A percentile compares a stretch with the other conserved stretches of the same genome.
Evolutionary conservation across 2,888 invertebrate genomes (phyloP).

Genomic region (Baronia brevicornis): DNA sequence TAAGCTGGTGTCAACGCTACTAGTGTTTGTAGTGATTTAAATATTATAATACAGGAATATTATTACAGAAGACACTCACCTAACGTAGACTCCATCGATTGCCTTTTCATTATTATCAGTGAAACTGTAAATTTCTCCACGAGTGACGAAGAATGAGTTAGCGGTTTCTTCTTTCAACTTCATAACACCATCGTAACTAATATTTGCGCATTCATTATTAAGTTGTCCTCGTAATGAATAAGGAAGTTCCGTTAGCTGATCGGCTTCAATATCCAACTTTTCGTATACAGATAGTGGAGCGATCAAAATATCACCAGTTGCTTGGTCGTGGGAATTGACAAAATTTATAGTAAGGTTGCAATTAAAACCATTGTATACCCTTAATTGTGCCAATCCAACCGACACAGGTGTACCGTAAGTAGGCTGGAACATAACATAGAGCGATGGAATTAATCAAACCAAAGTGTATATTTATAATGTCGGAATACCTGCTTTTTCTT

Average conservation of each 20-base stretch:
- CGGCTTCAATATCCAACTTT: slow-evolving; percentile 44
- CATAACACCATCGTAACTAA: slow-evolving; percentile 35
- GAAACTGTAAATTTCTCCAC: slow-evolving; percentile 39
- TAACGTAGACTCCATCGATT: slow-evolving; percentile 50
- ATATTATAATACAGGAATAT: background rate
- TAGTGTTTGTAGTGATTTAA: too few relatives aligned
- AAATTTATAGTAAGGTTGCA: slow-evolving; percentile 66
- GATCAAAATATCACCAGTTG: slow-evolving; percentile 24
- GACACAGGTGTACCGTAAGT: slow-evolving; percentile 77
- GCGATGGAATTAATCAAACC: slow-evolving; percentile 3
- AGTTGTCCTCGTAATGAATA: slow-evolving; percentile 46
- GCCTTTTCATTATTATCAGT: slow-evolving; percentile 62
- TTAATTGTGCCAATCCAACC: slow-evolving; percentile 76
- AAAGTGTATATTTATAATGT: too few relatives aligned
- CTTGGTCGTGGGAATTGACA: slow-evolving; percentile 21
- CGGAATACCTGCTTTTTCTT: too few relatives aligned
- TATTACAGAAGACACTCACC: slow-evolving; percentile 42
- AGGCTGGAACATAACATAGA: slow-evolving; percentile 48
- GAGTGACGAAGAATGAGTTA: slow-evolving; percentile 55
- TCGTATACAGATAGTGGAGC: slow-evolving; percentile 59
- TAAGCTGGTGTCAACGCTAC: too few relatives aligned
- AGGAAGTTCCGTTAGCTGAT: slow-evolving; percentile 33
- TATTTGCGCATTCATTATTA: slow-evolving; percentile 33
- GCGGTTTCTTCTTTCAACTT: slow-evolving; percentile 46
- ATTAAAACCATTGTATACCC: slow-evolving; percentile 81